Evolutionary conservation across 37 sponge, comb jelly and placozoan species (phyloP).

Genomic region (Amphimedon queenslandica): DNA sequence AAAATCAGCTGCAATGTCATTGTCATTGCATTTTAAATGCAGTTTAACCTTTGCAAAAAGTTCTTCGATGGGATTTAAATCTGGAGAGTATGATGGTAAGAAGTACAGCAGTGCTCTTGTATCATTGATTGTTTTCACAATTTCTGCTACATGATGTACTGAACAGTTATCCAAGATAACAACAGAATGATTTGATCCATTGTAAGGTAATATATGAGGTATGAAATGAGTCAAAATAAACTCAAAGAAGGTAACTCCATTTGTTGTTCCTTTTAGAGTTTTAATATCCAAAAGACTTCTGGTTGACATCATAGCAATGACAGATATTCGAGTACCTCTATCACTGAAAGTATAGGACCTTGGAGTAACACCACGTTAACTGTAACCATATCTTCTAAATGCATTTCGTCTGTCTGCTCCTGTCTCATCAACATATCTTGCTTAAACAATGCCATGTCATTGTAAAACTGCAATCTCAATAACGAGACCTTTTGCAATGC

Average conservation of each 20-base stretch:
- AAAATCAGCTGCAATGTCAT: too few relatives aligned
- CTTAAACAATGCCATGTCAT: too few relatives aligned
- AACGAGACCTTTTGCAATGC: too few relatives aligned
- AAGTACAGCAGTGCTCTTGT: background rate
- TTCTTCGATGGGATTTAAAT: constrained; percentile 33
- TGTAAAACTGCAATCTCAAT: too few relatives aligned
- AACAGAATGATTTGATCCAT: constrained; percentile 29
- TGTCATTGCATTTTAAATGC: too few relatives aligned
- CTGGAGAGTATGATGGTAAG: too few relatives aligned
- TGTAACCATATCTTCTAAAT: background rate
- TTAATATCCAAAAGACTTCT: constrained; percentile 24
- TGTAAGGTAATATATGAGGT: constrained; percentile 34
- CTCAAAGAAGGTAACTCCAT: constrained; percentile 18
- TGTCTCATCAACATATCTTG: too few relatives aligned
- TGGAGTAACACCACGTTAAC: background rate
- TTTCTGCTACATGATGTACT: constrained; percentile 26
- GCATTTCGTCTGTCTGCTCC: too few relatives aligned
- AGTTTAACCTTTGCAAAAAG: constrained; percentile 33
- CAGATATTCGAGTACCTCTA: background rate
- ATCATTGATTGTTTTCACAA: constrained; percentile 16
- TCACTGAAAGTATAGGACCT: background rate
- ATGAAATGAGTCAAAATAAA: constrained; percentile 19
- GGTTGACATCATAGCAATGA: constrained; percentile 33
- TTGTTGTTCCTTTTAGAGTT: constrained; percentile 19
- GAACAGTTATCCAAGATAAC: constrained; percentile 45